phyloP scores from a whole-genome alignment of 2,888 invertebrate genomes.

The Amphipoea oculea region DNA sequence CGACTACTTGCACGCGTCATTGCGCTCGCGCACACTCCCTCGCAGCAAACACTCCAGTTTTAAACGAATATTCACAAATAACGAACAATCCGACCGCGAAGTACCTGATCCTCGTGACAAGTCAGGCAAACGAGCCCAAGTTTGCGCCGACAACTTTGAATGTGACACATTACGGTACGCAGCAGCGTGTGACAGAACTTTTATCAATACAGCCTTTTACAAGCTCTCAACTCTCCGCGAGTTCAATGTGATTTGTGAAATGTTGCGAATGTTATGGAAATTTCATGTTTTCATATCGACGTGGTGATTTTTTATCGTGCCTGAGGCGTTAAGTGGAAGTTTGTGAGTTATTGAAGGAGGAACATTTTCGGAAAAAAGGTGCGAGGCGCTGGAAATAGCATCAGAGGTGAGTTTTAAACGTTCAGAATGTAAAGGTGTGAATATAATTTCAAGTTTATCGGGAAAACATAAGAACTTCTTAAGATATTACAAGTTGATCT shows the following conservation, averaged over 20 bases:
- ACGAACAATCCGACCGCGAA: constrained; percentile 58
- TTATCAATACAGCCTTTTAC: constrained; percentile 76
- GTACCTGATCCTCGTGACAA: constrained; percentile 50
- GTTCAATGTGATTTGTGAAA: constrained; percentile 84
- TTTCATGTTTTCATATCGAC: constrained; percentile 77
- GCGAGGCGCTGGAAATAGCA: constrained; percentile 66
- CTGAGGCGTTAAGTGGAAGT: constrained; percentile 77
- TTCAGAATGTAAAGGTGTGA: constrained; percentile 79
- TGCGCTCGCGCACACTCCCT: constrained; percentile 73
- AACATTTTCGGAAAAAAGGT: constrained; percentile 68
- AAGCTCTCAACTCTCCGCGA: constrained; percentile 73
- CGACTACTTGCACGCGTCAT: constrained; percentile 74
- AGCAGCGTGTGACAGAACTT: constrained; percentile 73
- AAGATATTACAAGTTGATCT: constrained; percentile 71
- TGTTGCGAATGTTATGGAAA: constrained; percentile 81
- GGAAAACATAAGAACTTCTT: constrained; percentile 69
- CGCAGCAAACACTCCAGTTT: constrained; percentile 48
- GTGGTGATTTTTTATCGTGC: constrained; percentile 82
- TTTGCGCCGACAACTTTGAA: constrained; percentile 66
- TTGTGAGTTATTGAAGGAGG: constrained; percentile 75
- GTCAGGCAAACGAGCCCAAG: constrained; percentile 49
- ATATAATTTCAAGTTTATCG: constrained; percentile 61
- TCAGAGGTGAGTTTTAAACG: constrained; percentile 80
- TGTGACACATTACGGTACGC: constrained; percentile 71
- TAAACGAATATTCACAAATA: constrained; percentile 60